Evolutionary conservation across 1,140 invertebrate species (phyloP).

Genomic region (Globodera ellingtonae): DNA sequence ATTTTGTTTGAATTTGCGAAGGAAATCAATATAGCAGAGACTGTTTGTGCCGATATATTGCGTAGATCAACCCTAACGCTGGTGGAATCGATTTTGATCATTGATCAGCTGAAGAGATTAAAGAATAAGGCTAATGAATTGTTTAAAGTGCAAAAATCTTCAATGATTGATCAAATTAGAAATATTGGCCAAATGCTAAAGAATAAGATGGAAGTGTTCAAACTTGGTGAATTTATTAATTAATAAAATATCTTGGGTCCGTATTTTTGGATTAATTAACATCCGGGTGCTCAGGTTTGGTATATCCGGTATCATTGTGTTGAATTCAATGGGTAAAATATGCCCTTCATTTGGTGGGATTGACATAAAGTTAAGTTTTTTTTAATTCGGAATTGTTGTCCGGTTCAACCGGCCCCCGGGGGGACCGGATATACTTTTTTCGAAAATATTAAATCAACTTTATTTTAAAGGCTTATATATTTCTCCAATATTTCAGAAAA

Average conservation of each 20-base stretch:
- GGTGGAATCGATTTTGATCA: not conserved
- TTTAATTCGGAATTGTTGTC: no score
- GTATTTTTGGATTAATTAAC: no score
- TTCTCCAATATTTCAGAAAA: not conserved
- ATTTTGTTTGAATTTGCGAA: not conserved
- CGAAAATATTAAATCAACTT: no score
- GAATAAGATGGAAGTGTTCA: not conserved
- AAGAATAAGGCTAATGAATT: not conserved
- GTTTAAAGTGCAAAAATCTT: not conserved
- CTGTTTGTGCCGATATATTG: not conserved
- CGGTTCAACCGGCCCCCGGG: no score
- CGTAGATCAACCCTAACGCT: not conserved
- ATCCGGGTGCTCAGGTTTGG: no score
- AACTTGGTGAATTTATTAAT: not conserved
- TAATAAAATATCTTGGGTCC: no score
- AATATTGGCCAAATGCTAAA: not conserved
- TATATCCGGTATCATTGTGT: no score
- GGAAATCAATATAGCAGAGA: not conserved
- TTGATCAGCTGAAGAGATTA: not conserved
- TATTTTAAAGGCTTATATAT: no score
- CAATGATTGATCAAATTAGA: not conserved
- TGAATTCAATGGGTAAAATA: no score
- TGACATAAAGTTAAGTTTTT: no score
- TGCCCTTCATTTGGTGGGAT: no score
- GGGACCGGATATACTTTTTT: no score